Evolutionary conservation across 2,797 vertebrate genomes (phyloP).

Genomic region (Gymnothorax javanicus): DNA sequence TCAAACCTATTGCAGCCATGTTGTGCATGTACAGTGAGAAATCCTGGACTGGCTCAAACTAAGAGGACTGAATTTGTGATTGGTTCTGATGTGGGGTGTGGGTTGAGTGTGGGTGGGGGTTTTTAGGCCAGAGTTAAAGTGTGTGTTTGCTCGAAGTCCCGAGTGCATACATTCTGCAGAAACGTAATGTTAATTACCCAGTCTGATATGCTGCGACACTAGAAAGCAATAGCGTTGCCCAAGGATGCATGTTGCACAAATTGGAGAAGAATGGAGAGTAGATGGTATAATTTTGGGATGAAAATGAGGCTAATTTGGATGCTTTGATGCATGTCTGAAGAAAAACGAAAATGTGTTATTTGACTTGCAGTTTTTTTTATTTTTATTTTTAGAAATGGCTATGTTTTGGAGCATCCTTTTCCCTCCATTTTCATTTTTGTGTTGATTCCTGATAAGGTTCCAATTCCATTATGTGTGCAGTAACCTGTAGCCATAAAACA

Average conservation of each 20-base stretch:
- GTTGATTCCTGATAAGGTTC: background rate
- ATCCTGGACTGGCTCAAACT: slow-evolving; percentile 36
- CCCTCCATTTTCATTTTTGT: background rate
- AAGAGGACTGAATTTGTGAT: slow-evolving; percentile 26
- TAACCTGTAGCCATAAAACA: slow-evolving; percentile 1
- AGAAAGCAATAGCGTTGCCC: slow-evolving; percentile 22
- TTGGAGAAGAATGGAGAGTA: slow-evolving; percentile 5
- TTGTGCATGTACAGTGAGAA: background rate
- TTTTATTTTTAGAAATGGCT: background rate
- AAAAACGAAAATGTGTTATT: background rate
- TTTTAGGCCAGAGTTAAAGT: background rate
- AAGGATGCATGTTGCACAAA: slow-evolving; percentile 19
- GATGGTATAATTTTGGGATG: background rate
- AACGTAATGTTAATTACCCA: background rate
- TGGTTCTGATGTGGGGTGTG: background rate
- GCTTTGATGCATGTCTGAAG: background rate
- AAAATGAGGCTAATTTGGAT: background rate
- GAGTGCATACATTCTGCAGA: background rate
- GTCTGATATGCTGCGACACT: background rate
- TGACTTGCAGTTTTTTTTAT: background rate
- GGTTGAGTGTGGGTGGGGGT: background rate
- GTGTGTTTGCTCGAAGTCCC: background rate
- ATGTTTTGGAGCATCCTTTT: background rate
- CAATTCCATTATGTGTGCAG: background rate
- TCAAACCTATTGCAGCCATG: background rate